A percentile compares a stretch with the other conserved stretches of the same genome.
Conservation (phyloP, 2,888 invertebrate genomes). For the Drosophila picticornis region DNA sequence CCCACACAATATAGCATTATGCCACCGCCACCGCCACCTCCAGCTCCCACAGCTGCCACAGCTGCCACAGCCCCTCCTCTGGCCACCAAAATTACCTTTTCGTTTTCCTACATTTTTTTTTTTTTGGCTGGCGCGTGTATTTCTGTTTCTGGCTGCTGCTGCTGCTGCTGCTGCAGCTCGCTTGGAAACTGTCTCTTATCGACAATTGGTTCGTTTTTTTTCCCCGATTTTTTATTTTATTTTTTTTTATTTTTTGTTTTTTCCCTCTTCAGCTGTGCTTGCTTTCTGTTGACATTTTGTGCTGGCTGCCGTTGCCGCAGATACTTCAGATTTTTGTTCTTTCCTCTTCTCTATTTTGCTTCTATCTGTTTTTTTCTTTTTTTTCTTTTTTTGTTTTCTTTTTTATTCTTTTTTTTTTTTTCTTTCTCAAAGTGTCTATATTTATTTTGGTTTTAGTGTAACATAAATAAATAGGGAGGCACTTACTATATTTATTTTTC, state of each 20-base stretch:
- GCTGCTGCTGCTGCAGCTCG: constrained; percentile 38
- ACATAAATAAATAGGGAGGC: constrained; percentile 74
- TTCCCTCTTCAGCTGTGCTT: constrained; percentile 3
- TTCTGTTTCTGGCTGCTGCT: constrained; percentile 23
- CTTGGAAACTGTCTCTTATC: constrained; percentile 42
- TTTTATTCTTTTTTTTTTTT: constrained; percentile 1
- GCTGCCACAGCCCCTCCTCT: neutral
- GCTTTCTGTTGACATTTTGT: constrained; percentile 69
- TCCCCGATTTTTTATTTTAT: neutral
- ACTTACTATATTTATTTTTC: constrained; percentile 59
- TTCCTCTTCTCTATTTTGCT: constrained; percentile 5
- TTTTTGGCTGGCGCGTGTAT: constrained; percentile 35
- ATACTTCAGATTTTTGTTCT: constrained; percentile 46
- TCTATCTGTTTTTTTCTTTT: neutral
- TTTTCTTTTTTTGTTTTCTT: constrained; percentile 3
- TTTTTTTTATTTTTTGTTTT: constrained; percentile 19
- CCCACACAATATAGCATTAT: constrained; percentile 19
- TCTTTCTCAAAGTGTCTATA: constrained; percentile 50
- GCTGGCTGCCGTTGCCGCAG: constrained; percentile 56
- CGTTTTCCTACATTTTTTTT: neutral
- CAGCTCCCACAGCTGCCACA: neutral
- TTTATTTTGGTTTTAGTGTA: constrained; percentile 70
- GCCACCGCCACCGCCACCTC: neutral
- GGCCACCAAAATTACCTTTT: neutral
- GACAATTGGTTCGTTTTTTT: constrained; percentile 32